These are phyloP conservation scores for Ophion costatus DNA, from an alignment of 2,888 invertebrate genomes.

Conservation along the genomic window DNA sequence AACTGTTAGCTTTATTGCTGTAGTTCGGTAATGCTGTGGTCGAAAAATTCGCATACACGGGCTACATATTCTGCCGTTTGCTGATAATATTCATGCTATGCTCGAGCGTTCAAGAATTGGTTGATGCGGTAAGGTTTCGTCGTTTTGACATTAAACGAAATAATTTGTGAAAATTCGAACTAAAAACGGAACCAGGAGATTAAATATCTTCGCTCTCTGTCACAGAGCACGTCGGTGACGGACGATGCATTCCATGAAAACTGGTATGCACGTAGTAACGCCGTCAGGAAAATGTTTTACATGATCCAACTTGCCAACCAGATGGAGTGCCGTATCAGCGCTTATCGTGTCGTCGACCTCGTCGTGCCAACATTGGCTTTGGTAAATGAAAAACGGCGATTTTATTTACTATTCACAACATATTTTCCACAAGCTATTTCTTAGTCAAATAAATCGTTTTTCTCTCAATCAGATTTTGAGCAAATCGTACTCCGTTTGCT, in stretches of 20 bases:
- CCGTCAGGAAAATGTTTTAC: slow-evolving; percentile 49
- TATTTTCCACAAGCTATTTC: no score
- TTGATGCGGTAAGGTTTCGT: slow-evolving; percentile 70
- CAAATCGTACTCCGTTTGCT: slow-evolving; percentile 44
- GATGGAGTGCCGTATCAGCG: slow-evolving; percentile 66
- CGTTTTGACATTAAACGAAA: neutral
- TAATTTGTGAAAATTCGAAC: neutral
- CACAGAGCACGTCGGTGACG: slow-evolving; percentile 29
- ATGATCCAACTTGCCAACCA: slow-evolving; percentile 62
- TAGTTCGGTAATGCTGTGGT: slow-evolving; percentile 31
- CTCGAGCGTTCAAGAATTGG: slow-evolving; percentile 69
- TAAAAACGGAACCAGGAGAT: neutral
- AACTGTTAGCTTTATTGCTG: neutral
- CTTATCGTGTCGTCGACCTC: slow-evolving; percentile 65
- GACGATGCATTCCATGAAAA: slow-evolving; percentile 68
- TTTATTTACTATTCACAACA: neutral
- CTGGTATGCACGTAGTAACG: slow-evolving; percentile 61
- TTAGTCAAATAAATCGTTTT: neutral
- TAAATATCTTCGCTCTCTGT: neutral
- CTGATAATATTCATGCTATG: slow-evolving; percentile 72
- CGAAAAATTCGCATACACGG: slow-evolving; percentile 55
- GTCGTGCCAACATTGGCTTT: slow-evolving; percentile 69
- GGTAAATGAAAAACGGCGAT: slow-evolving; percentile 19
- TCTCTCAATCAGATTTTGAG: slow-evolving; percentile 44
- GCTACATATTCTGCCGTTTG: slow-evolving; percentile 62